Evolutionary conservation across 1,140 invertebrate genomes (phyloP), one percentile per base, ranked within the genome.

Genomic region (Octopus bimaculoides): DNA sequence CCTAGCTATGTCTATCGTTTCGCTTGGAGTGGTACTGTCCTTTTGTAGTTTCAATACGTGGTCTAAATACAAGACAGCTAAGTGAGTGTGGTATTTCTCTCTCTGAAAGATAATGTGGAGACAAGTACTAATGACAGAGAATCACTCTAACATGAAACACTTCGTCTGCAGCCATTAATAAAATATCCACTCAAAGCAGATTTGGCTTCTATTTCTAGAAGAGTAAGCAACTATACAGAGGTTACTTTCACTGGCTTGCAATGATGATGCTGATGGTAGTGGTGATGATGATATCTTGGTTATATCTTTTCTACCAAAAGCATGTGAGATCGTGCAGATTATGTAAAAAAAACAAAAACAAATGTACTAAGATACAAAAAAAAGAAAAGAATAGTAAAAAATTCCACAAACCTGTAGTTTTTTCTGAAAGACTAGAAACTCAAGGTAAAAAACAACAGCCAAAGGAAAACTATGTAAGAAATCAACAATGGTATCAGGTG

Each of bases 11-110:
- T 88, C 86, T 69, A 88, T 52, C 14, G 85, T 83, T 82, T 88
- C 86, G 54, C 88, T 87, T 73, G 84, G 85, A 5, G 81, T 80
- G 81, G 81, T 84, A 53, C 85, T 82, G 52, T 78, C 82, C 81
- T 89, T 88, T 80, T 85, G 87, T 26, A 90, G 80, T 80, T 87
- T 83, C 71, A 91, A 80, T 8, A 91, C 89, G 77, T 86, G 79
- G 77, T 92, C 91, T 83, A 92, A 81, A 83, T 92, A 92, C 54
- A 91, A 81, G 20, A 91, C 87, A 52, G 90, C 90, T 78, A 92
- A 83, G 82, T 91, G 91, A 20, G 91, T 92, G 83, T 92, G 91
- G 84, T 90, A 92, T 81, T 91, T 91, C 83, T 91, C 91, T 84
- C 91, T 90, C 91, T 91, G 85, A 12, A 87, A 88, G 77, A 56